phyloP scores from a whole-genome alignment of 2,113 vertebrate genomes.

The Grallaria varia region DNA sequence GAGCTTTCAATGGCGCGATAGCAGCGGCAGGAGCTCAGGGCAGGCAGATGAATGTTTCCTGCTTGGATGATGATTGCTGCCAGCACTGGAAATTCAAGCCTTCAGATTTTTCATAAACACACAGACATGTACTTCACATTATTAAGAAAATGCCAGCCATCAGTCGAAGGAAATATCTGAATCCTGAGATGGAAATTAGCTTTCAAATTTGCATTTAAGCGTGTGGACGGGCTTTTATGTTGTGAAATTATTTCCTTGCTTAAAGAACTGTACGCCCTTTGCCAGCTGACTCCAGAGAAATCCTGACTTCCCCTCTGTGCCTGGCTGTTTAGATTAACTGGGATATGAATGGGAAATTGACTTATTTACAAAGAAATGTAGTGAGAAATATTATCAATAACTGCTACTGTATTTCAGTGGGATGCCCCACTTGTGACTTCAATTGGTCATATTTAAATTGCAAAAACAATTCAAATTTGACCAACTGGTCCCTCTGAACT shows the following conservation, averaged over 20 bases:
- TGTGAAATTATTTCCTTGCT: not conserved
- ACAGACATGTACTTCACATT: not conserved
- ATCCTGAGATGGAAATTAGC: not conserved
- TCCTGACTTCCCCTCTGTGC: not conserved
- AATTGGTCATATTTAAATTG: not conserved
- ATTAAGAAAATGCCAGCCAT: not conserved
- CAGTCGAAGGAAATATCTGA: not conserved
- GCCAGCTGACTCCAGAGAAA: not conserved
- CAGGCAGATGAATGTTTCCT: not conserved
- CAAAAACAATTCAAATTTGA: not conserved
- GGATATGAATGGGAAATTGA: not conserved
- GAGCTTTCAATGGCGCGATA: not conserved
- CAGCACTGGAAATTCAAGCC: not conserved
- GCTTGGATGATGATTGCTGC: not conserved
- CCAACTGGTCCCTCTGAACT: not conserved
- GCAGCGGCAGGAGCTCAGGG: not conserved
- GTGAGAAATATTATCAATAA: not conserved
- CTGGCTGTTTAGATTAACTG: not conserved
- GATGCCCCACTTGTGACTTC: not conserved
- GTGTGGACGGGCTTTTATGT: not conserved
- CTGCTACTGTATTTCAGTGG: not conserved
- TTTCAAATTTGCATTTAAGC: conserved; percentile 15
- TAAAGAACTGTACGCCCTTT: not conserved
- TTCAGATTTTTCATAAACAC: not conserved
- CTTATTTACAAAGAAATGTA: not conserved